These are phyloP conservation scores for Epistrophella euchroma DNA, from an alignment of 2,888 invertebrate species.

Conservation along the genomic window DNA sequence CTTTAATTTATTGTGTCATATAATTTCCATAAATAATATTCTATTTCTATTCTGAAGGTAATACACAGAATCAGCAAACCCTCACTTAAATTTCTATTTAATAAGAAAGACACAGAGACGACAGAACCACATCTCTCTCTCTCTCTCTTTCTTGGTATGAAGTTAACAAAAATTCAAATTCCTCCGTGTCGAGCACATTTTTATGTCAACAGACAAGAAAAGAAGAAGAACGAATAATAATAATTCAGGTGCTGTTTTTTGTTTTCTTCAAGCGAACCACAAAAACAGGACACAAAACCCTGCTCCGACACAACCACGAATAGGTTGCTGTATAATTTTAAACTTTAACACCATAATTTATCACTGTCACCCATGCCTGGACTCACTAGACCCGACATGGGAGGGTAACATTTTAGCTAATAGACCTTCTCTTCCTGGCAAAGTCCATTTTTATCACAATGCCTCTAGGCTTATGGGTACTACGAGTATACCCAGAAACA, in stretches of 20 bases:
- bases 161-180: conserved; percentile 2
- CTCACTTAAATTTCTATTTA: not conserved
- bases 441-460: conserved; percentile 19
- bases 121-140: not conserved
- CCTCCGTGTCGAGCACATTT: conserved; percentile 12
- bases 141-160: not conserved
- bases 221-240: conserved; percentile 2
- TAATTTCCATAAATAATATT: not conserved
- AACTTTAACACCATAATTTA: conserved; percentile 61
- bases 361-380: conserved; percentile 51
- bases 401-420: conserved; percentile 47
- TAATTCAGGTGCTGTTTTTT: not conserved
- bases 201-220: conserved; percentile 22
- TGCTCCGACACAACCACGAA: conserved; percentile 6
- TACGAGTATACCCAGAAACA: conserved; percentile 33
- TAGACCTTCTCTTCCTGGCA: conserved; percentile 13
- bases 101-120: not conserved
- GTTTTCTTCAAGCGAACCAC: conserved; percentile 11
- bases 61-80: conserved; percentile 1
- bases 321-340: conserved; percentile 32
- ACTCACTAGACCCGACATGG: not conserved
- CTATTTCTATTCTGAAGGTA: not conserved
- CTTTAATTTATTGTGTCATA: not conserved
- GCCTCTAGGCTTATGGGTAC: not conserved
- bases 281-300: conserved; percentile 18